Evolutionary conservation across 2,113 vertebrate species (phyloP), one percentile per base, ranked within the genome.

Genomic region (Agelaius phoeniceus): DNA sequence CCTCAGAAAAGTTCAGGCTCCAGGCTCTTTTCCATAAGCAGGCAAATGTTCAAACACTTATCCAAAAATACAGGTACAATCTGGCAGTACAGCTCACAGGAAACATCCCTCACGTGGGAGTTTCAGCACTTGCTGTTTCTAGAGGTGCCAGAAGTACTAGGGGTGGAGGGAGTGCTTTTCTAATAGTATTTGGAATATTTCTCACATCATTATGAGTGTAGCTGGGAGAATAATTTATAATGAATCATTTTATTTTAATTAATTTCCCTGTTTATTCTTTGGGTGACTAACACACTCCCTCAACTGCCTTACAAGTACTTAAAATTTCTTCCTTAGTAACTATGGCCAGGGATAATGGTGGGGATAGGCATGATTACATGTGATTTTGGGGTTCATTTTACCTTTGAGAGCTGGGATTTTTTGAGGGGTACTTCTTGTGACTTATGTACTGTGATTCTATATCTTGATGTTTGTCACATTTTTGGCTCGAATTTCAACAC

Each of bases 111-210:
- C 93, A 94, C 1, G 12, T 69, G 85, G 86, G 92, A 94, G 80
- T 97, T 96, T 81, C 96, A 95, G 93, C 94, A 90, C 92, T 95
- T 87, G 90, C 93, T 55, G 76, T 90, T 95, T 95, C 96, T 84
- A 81, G 94, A 97, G 94, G 93, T 95, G 95, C 93, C 90, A 96
- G 83, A 97, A 94, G 87, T 90, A 95, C 69, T 79, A 81, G 61
- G 91, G 93, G 91, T 0, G 41, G 95, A 90, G 90, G 83, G 83
- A 94, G 41, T 84, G 73, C 90, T 96, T 88, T 96, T 81, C 88
- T 90, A 81, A 86, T 92, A 92, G 77, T 68, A 95, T 72, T 84
- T 90, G 88, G 90, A 96, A 87, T 93, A 95, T 95, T 95, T 96
- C 96, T 96, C 94, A 96, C 83, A 75, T 94, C 90, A 90, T 97